phyloP scores from a whole-genome alignment of 2,888 invertebrate species.

The Chaetogeoica ovagalla region DNA sequence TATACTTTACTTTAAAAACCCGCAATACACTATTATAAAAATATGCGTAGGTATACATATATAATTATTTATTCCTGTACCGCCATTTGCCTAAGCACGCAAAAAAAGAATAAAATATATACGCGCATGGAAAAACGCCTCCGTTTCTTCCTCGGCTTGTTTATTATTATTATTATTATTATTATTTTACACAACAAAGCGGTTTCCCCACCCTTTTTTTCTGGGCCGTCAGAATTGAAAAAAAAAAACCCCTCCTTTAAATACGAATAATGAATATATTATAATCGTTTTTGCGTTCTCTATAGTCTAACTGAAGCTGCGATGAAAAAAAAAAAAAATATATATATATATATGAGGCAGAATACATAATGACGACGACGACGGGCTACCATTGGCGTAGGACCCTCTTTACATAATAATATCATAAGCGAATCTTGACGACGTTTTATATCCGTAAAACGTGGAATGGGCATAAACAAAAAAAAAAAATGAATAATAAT shows the following conservation, averaged over 20 bases:
- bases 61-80: conserved; percentile 52
- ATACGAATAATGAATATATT: conserved; percentile 53
- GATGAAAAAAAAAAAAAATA: conserved; percentile 12
- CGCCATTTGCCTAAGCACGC: conserved; percentile 51
- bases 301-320: conserved; percentile 42
- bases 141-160: conserved; percentile 49
- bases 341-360: conserved; percentile 26
- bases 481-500: too few species aligned
- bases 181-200: conserved; percentile 53
- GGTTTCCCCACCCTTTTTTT: conserved; percentile 47
- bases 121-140: conserved; percentile 46
- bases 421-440: conserved; percentile 51
- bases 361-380: conserved; percentile 50
- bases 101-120: conserved; percentile 42
- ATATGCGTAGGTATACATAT: conserved; percentile 41
- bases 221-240: conserved; percentile 17
- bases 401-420: conserved; percentile 38
- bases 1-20: conserved; percentile 48
- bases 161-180: conserved; percentile 53
- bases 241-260: conserved; percentile 37
- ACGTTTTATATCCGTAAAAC: conserved; percentile 46
- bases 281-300: conserved; percentile 48
- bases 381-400: conserved; percentile 43
- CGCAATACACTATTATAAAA: conserved; percentile 52
- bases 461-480: conserved; percentile 21